Evolutionary conservation across 1,140 invertebrate genomes (phyloP), one percentile per base, ranked within the genome.

Genomic region (Pseudoatta argentina): DNA sequence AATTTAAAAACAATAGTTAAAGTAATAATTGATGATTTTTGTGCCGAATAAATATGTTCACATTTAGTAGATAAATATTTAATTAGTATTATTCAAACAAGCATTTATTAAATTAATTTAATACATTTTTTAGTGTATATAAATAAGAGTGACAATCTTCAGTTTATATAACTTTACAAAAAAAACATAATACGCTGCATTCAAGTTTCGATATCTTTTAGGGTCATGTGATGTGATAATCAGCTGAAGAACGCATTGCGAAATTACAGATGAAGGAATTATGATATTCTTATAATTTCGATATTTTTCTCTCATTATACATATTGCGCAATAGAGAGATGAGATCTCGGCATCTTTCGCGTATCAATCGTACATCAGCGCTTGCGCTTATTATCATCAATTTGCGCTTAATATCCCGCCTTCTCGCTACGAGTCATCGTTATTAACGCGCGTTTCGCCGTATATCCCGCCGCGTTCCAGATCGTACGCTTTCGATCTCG

Each of bases 401-500:
- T 55, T 81, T 55, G 21, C 16, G 77, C 77, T 18, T 51, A 39
- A 71, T 39, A 69, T 27, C 21, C 18, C 64, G 6, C 7, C 10
- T 39, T 14, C 18, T 78, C n/a, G 24, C 27, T 44, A 71, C 78
- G 78, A 82, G 78, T 82, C 67, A 82, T 82, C 53, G 51, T 82
- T 82, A 71, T 81, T 81, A 81, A 57, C 48, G 27, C 64, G 55
- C 55, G 21, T 76, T 59, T 61, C 55, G 34, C 53, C 34, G 73
- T 53, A 14, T 63, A 69, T 69, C 61, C 63, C 63, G 66, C 48
- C 78, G 66, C 78, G 78, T 59, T 82, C 66, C 78, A 82, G 67
- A 82, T 82, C 53, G 53, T 34, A 34, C 64, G 66, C 64, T 81
- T 81, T 81, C 78, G 64, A 81, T 81, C 66, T 55, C 78, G 78